phyloP scores from a whole-genome alignment of 2,888 invertebrate species.

The Cancer borealis region DNA sequence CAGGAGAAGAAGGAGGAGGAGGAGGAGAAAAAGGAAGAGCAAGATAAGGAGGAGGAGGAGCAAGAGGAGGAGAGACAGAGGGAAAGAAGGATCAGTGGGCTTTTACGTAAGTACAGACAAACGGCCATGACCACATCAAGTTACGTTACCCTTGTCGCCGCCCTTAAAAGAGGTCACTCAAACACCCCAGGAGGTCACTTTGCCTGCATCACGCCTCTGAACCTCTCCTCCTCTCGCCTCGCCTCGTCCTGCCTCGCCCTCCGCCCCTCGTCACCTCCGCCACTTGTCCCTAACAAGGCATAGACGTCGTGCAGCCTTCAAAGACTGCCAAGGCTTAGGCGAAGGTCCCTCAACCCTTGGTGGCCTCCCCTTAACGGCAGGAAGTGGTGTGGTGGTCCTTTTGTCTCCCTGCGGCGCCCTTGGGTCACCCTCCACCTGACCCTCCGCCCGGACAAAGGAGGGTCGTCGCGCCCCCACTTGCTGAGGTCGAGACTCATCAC shows the following conservation, averaged over 20 bases:
- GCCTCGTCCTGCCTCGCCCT: not conserved
- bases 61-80: not conserved
- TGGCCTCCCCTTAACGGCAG: slow-evolving; percentile 16
- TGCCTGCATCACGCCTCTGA: not conserved
- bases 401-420: slow-evolving; percentile 39
- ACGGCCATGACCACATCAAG: slow-evolving; percentile 30
- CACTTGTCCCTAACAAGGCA: not conserved
- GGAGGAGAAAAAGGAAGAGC: not conserved
- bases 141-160: slow-evolving; percentile 41
- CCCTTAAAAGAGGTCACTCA: not conserved
- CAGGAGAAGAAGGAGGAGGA: not conserved
- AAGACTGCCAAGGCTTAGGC: not conserved
- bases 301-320: not conserved
- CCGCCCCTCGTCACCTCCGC: not conserved
- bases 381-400: slow-evolving; percentile 51
- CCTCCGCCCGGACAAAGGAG: slow-evolving; percentile 51
- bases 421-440: slow-evolving; percentile 53
- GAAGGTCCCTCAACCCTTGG: not conserved
- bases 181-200: slow-evolving; percentile 13
- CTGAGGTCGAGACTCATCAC: slow-evolving; percentile 3
- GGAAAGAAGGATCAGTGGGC: not conserved
- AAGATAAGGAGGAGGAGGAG: not conserved
- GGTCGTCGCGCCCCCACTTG: not conserved
- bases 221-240: not conserved
- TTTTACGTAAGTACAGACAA: slow-evolving; percentile 52